A percentile compares a stretch with the other conserved stretches of the same genome.
These are phyloP conservation scores for Papilio elwesi DNA, from an alignment of 2,888 invertebrate species.

Conservation along the genomic window DNA sequence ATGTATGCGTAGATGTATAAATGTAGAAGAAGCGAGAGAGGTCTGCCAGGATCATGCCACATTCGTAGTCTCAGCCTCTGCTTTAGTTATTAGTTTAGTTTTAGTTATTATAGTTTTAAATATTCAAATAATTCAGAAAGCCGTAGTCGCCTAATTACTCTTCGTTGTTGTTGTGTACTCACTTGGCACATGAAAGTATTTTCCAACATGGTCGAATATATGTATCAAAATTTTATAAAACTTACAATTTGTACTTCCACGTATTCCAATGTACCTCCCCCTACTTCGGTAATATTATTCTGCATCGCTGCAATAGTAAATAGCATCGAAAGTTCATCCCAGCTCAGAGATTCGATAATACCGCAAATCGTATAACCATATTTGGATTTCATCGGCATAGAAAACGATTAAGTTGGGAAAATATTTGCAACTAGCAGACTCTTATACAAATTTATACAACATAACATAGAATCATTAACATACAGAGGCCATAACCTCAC, in stretches of 20 bases:
- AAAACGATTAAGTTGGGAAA: conserved; percentile 37
- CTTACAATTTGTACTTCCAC: not conserved
- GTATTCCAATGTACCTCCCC: not conserved
- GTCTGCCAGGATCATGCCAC: no score
- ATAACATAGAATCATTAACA: conserved; percentile 51
- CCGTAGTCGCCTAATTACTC: no score
- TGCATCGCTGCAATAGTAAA: conserved; percentile 14
- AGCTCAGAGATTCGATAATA: conserved; percentile 25
- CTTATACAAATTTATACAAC: conserved; percentile 45
- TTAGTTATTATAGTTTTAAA: no score
- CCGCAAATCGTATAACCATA: conserved; percentile 30
- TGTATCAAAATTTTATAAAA: not conserved
- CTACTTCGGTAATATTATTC: conserved; percentile 15
- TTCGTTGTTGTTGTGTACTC: no score
- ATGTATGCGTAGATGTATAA: no score
- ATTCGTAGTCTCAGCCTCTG: no score
- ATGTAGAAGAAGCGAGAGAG: no score
- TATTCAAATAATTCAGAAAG: no score
- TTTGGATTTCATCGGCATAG: conserved; percentile 24
- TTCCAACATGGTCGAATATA: no score
- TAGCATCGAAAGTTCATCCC: conserved; percentile 19
- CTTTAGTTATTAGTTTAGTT: no score
- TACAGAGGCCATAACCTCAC: conserved; percentile 53
- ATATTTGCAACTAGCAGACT: conserved; percentile 45
- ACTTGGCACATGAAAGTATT: no score